These are phyloP conservation scores for Axinella damicornis DNA, from an alignment of 37 sponge, comb jelly and placozoan species.

Conservation along the genomic window DNA sequence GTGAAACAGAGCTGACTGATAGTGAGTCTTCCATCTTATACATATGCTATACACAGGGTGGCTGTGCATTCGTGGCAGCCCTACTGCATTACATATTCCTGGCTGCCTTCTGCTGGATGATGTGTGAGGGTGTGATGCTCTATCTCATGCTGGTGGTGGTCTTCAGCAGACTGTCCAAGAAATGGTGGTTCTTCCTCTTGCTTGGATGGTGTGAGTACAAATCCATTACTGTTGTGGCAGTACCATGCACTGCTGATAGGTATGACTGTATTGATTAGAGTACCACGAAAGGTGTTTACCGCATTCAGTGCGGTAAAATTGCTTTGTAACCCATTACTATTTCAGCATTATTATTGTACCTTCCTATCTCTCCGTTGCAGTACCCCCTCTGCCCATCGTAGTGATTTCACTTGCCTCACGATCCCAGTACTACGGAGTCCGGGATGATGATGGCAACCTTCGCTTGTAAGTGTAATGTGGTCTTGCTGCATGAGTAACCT, in stretches of 20 bases:
- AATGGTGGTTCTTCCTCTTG: constrained; percentile 70
- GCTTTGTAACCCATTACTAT: not conserved
- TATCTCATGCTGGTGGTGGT: constrained; percentile 71
- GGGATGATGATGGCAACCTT: constrained; percentile 16
- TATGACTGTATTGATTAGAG: no score
- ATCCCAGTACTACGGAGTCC: constrained; percentile 30
- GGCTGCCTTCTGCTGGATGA: constrained; percentile 71
- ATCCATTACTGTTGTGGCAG: no score
- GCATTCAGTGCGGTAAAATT: not conserved
- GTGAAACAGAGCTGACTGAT: no score
- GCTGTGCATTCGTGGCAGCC: constrained; percentile 55
- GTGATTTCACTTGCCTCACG: constrained; percentile 24
- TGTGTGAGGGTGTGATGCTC: constrained; percentile 81
- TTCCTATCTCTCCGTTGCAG: constrained; percentile 1
- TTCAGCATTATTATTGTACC: not conserved
- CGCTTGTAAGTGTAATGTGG: no score
- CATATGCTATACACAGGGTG: no score
- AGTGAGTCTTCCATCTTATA: no score
- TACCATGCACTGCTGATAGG: not conserved
- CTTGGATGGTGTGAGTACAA: constrained; percentile 66
- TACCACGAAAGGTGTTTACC: no score
- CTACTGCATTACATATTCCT: constrained; percentile 67
- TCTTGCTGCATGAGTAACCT: not conserved
- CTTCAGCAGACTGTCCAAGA: constrained; percentile 54
- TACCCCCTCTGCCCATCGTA: constrained; percentile 38